Evolutionary conservation across 2,113 vertebrate genomes (phyloP).

Genomic region (Urocynchramus pylzowi): DNA sequence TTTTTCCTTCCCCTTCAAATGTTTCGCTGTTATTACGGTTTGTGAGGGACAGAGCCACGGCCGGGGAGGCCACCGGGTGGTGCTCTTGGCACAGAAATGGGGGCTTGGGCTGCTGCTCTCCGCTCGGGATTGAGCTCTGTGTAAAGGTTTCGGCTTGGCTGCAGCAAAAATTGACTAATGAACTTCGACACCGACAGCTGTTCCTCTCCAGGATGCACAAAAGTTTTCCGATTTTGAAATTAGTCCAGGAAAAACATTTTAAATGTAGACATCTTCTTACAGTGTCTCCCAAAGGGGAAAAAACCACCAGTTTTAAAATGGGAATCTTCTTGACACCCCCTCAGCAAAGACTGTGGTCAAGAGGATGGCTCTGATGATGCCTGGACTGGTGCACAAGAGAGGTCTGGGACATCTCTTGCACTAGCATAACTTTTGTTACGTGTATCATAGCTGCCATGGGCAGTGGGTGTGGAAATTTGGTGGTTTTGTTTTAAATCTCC

Average conservation of each 20-base stretch:
- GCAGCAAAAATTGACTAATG: not conserved
- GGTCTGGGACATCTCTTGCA: rapidly evolving
- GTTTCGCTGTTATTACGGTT: rapidly evolving
- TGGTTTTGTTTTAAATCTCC: not conserved
- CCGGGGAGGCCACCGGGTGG: not conserved
- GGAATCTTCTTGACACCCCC: not conserved
- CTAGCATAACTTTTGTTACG: rapidly evolving
- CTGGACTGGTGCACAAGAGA: rapidly evolving
- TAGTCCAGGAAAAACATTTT: not conserved
- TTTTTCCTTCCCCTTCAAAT: not conserved
- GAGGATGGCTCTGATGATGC: not conserved
- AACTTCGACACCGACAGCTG: not conserved
- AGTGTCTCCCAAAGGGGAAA: not conserved
- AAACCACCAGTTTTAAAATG: not conserved
- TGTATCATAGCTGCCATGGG: rapidly evolving
- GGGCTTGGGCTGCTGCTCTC: rapidly evolving
- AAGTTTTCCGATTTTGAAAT: not conserved
- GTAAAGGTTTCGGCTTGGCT: not conserved
- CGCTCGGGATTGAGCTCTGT: rapidly evolving
- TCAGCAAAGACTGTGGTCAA: not conserved
- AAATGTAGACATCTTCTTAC: not conserved
- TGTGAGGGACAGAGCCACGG: not conserved
- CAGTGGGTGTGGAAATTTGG: not conserved
- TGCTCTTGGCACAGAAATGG: slow-evolving; percentile 22
- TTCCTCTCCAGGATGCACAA: not conserved